A percentile compares a stretch with the other conserved stretches of the same genome.
phyloP scores from a whole-genome alignment of 64 coral and sea anemone genomes.

The Trachythela sp. region DNA sequence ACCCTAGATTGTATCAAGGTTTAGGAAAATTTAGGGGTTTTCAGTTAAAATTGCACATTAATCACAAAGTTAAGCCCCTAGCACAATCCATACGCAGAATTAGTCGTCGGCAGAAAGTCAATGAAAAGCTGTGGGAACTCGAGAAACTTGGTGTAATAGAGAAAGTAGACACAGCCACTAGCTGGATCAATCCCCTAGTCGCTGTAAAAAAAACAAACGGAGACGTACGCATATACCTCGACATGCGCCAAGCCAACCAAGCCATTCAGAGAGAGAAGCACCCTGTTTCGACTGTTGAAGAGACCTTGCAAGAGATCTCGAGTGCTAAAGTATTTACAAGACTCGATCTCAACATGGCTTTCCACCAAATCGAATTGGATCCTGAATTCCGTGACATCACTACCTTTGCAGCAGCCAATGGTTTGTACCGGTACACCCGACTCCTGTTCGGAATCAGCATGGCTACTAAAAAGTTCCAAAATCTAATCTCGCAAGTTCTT shows the following conservation, averaged over 20 bases:
- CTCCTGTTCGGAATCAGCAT: conserved; percentile 16
- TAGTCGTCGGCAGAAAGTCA: conserved; percentile 30
- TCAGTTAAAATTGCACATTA: conserved; percentile 26
- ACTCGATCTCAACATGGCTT: conserved; percentile 38
- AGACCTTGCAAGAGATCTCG: conserved; percentile 31
- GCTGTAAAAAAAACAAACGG: conserved; percentile 31
- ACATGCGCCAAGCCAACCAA: conserved; percentile 42
- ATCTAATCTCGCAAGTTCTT: background rate
- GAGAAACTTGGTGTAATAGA: conserved; percentile 22
- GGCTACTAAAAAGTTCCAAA: conserved; percentile 24
- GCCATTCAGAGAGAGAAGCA: conserved; percentile 25
- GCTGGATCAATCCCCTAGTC: conserved; percentile 38
- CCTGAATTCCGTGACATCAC: conserved; percentile 31
- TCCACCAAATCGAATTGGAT: conserved; percentile 31
- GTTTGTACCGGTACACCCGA: conserved; percentile 11
- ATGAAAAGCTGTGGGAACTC: conserved; percentile 8
- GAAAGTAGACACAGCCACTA: conserved; percentile 28
- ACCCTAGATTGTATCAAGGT: conserved; percentile 37
- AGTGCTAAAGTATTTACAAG: conserved; percentile 24
- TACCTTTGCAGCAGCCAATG: background rate
- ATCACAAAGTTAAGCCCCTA: conserved; percentile 18
- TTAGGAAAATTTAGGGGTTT: conserved; percentile 43
- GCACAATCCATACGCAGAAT: conserved; percentile 40
- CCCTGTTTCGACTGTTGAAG: conserved; percentile 5
- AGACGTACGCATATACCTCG: conserved; percentile 13